These are phyloP conservation scores for Ptyas mucosa DNA, from an alignment of 2,113 vertebrate genomes.

Conservation along the genomic window DNA sequence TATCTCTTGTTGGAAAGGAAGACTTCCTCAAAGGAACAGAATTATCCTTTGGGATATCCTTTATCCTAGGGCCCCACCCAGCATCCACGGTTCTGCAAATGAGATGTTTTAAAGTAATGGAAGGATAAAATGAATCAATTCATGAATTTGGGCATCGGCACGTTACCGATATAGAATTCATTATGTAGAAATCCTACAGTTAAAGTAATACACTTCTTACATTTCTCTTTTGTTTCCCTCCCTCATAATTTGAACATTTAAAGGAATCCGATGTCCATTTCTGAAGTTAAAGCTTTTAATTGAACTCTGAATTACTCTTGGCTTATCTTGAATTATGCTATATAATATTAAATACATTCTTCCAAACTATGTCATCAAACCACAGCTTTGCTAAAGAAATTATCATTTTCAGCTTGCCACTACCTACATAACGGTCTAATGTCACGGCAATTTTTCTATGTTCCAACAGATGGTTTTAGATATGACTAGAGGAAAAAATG, in stretches of 20 bases:
- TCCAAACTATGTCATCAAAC: not conserved
- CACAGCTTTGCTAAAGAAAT: not conserved
- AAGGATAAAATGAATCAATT: not conserved
- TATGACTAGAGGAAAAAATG: slow-evolving; percentile 18
- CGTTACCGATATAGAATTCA: not conserved
- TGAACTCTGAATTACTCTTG: not conserved
- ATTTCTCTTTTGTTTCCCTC: not conserved
- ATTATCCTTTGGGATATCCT: not conserved
- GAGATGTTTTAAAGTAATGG: not conserved
- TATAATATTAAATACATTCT: not conserved
- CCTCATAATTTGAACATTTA: not conserved
- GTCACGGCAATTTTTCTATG: not conserved
- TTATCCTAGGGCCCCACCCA: too few relatives aligned
- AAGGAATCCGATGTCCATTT: not conserved
- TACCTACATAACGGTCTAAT: not conserved
- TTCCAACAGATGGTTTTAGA: not conserved
- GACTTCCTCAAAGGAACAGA: not conserved
- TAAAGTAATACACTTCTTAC: not conserved
- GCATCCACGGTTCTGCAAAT: not conserved
- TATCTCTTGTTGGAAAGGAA: not conserved
- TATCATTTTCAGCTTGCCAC: not conserved
- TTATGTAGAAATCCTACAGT: not conserved
- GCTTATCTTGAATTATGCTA: not conserved
- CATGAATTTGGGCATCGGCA: not conserved
- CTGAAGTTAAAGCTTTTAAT: not conserved